These are phyloP conservation scores for Perizoma flavofasciatum DNA, from an alignment of 2,888 invertebrate species.

Conservation along the genomic window DNA sequence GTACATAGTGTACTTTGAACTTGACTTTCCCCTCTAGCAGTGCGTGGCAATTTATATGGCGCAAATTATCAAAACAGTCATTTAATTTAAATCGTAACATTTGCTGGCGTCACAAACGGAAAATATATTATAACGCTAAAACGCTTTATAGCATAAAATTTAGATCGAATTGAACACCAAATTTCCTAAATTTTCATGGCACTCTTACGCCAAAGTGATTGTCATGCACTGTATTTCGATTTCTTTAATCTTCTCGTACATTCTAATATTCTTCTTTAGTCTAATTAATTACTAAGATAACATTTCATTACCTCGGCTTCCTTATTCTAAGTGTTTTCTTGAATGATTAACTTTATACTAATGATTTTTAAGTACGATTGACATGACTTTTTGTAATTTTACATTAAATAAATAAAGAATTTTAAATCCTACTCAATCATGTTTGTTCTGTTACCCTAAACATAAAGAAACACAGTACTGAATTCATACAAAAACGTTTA, in stretches of 20 bases:
- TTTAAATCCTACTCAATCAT: conserved; percentile 29
- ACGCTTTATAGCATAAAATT: too few species aligned
- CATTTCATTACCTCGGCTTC: conserved; percentile 78
- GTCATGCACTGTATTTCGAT: conserved; percentile 19
- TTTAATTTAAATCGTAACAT: too few species aligned
- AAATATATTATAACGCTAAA: too few species aligned
- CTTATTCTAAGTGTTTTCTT: conserved; percentile 61
- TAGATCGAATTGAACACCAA: too few species aligned
- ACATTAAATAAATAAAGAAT: conserved; percentile 60
- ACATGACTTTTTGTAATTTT: conserved; percentile 61
- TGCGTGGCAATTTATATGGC: conserved; percentile 12
- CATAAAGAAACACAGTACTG: conserved; percentile 31
- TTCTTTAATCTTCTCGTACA: conserved; percentile 28
- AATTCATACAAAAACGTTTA: conserved; percentile 39
- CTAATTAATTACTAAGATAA: conserved; percentile 31
- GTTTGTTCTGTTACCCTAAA: neutral
- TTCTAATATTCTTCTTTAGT: conserved; percentile 31
- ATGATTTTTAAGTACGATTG: conserved; percentile 60
- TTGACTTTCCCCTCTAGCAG: conserved; percentile 27
- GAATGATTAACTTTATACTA: conserved; percentile 51
- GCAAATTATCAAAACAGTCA: neutral
- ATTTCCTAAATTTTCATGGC: too few species aligned
- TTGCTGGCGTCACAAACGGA: too few species aligned
- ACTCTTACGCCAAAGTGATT: too few species aligned
- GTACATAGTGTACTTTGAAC: conserved; percentile 35